Conservation (phyloP, 1,140 invertebrate species). For the Drosophila melanica region DNA sequence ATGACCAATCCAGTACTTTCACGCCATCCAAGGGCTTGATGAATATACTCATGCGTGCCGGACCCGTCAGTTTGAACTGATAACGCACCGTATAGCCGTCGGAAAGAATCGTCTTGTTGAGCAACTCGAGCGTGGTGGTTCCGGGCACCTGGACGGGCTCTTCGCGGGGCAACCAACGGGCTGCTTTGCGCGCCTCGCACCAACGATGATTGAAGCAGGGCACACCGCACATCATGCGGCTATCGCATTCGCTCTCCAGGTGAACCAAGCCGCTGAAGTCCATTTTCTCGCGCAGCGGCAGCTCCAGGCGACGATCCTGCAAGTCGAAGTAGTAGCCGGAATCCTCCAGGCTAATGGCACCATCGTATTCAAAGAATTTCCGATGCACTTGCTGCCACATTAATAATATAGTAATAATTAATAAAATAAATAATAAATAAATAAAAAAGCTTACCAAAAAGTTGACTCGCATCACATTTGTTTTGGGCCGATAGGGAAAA, state of each 20-base stretch:
- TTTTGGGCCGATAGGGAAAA: slow-evolving; percentile 90
- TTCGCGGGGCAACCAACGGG: slow-evolving; percentile 60
- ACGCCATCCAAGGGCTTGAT: slow-evolving; percentile 47
- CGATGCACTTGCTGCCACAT: slow-evolving; percentile 86
- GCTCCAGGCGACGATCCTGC: slow-evolving; percentile 88
- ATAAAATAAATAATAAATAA: too few species aligned
- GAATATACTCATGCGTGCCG: slow-evolving; percentile 86
- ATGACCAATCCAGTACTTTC: slow-evolving; percentile 60
- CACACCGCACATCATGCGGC: slow-evolving; percentile 89
- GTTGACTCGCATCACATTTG: slow-evolving; percentile 89
- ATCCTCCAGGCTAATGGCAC: slow-evolving; percentile 85
- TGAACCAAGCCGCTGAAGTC: slow-evolving; percentile 85
- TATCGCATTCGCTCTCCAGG: slow-evolving; percentile 86
- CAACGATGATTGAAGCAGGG: slow-evolving; percentile 88
- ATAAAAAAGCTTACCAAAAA: slow-evolving; percentile 86
- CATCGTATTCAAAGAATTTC: slow-evolving; percentile 86
- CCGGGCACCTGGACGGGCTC: slow-evolving; percentile 52
- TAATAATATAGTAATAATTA: too few species aligned
- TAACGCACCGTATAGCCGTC: slow-evolving; percentile 29
- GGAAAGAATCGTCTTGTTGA: slow-evolving; percentile 42
- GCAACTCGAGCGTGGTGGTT: slow-evolving; percentile 33
- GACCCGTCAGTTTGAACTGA: slow-evolving; percentile 85
- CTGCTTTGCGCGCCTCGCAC: slow-evolving; percentile 47
- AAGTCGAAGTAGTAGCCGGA: slow-evolving; percentile 90
- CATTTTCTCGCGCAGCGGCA: slow-evolving; percentile 85